These are phyloP conservation scores for Zapus hudsonius DNA, from an alignment of 2,113 vertebrate genomes.

Conservation along the genomic window DNA sequence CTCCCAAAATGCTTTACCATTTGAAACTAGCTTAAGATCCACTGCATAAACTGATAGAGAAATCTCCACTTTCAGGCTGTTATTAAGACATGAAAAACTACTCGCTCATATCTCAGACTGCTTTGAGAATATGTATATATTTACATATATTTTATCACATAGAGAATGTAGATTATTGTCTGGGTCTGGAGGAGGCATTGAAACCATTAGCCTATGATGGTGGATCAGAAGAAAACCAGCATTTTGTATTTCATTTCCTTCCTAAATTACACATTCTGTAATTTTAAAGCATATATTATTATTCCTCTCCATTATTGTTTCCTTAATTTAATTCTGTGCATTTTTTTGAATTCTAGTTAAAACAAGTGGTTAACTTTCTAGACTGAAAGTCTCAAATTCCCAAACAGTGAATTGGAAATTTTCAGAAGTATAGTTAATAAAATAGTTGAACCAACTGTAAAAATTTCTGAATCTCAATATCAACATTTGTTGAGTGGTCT, in stretches of 20 bases:
- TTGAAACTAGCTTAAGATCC: neutral
- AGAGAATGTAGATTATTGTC: neutral
- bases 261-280: neutral
- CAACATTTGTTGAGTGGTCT: conserved; percentile 38
- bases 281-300: conserved; percentile 8
- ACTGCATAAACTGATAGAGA: neutral
- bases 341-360: conserved; percentile 17
- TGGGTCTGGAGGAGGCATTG: neutral
- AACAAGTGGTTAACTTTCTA: conserved; percentile 37
- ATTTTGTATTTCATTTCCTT: neutral
- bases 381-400: neutral
- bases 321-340: neutral
- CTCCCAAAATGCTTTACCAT: neutral
- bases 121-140: neutral
- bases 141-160: neutral
- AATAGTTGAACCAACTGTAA: conserved; percentile 60
- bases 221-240: neutral
- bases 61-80: neutral
- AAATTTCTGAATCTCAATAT: conserved; percentile 8
- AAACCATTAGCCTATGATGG: neutral
- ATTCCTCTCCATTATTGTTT: neutral
- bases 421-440: conserved; percentile 59
- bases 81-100: neutral
- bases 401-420: neutral
- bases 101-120: neutral